Percentiles rank a stretch among this genome's conserved stretches.
These are phyloP conservation scores for Melanostigma gelatinosum DNA, from an alignment of 2,113 vertebrate species.

Conservation along the genomic window DNA sequence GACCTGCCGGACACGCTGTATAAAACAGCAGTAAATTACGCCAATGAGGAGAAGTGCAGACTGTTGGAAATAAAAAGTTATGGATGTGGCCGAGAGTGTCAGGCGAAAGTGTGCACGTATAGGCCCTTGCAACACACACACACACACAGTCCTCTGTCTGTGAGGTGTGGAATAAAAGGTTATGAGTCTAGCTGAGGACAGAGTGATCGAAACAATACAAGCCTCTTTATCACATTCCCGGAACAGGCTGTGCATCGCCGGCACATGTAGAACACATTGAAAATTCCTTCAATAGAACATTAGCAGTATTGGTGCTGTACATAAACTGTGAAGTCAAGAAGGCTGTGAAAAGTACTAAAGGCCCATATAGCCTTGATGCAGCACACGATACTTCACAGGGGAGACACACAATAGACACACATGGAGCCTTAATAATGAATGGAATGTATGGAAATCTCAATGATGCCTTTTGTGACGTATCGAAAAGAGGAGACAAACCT, in stretches of 20 bases:
- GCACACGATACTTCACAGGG: too few species aligned
- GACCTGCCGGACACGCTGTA: conserved; percentile 64
- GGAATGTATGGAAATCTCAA: too few species aligned
- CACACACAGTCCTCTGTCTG: conserved; percentile 27
- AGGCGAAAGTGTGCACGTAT: conserved; percentile 34
- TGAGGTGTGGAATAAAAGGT: conserved; percentile 58
- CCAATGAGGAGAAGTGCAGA: conserved; percentile 64
- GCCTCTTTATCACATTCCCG: not conserved
- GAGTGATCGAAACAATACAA: not conserved
- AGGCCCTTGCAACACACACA: not conserved
- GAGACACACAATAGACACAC: too few species aligned
- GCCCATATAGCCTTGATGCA: too few species aligned
- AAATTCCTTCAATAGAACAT: too few species aligned
- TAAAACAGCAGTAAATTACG: conserved; percentile 70
- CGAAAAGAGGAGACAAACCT: too few species aligned
- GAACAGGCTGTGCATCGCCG: not conserved
- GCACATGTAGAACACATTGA: too few species aligned
- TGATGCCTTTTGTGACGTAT: too few species aligned
- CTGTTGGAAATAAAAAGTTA: conserved; percentile 70
- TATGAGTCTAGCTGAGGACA: conserved; percentile 51
- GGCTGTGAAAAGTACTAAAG: too few species aligned
- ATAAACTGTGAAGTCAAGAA: too few species aligned
- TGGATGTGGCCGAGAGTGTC: conserved; percentile 53
- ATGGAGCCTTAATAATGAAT: too few species aligned
- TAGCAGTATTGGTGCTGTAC: too few species aligned